Evolutionary conservation across 2,113 vertebrate genomes (phyloP), one percentile per base, ranked within the genome.

Genomic region (Sander lucioperca): DNA sequence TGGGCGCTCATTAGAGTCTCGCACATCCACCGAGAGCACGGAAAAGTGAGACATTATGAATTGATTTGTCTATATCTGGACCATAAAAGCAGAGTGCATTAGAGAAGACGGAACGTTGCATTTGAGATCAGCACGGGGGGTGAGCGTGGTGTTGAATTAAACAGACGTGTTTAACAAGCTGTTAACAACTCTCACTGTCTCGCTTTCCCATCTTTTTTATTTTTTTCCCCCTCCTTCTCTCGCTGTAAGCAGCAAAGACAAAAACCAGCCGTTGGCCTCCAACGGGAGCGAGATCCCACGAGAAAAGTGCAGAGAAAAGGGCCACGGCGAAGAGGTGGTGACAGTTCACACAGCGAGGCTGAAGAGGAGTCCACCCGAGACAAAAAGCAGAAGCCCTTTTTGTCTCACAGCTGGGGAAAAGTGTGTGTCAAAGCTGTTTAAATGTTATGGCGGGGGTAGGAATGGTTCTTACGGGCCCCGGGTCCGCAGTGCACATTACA

Each of bases 401-500:
- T 72, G 91, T 90, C 87, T 84, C 86, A 36, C 91, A 81, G 88
- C 91, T 82, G 74, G 82, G 81, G 43, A 79, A 30, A 57, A 91
- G 84, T 18, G 75, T 65, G 77, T 66, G 87, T 71, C 85, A 74
- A 54, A 88, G 81, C 87, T 80, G 87, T 82, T 92, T 88, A 84
- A 91, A 89, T 82, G 90, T 88, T 89, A 88, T 61, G 84, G 78
- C 30, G 86, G 82, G 88, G 82, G 13, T 47, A 82, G 79, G 80
- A 84, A 61, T 16, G 83, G 71, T 83, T 85, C 87, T 85, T 88
- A 65, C 43, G 89, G 80, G 87, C 86, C 86, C 58, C 59, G 12
- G 86, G 90, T 92, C 91, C 84, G 53, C 66, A 74, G 90, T 84
- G 86, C 91, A 90, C 85, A 91, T 93, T 90, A 90, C 91, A 91